Conservation (phyloP, 2,888 invertebrate species). For the Aspidiotus rigidus region DNA sequence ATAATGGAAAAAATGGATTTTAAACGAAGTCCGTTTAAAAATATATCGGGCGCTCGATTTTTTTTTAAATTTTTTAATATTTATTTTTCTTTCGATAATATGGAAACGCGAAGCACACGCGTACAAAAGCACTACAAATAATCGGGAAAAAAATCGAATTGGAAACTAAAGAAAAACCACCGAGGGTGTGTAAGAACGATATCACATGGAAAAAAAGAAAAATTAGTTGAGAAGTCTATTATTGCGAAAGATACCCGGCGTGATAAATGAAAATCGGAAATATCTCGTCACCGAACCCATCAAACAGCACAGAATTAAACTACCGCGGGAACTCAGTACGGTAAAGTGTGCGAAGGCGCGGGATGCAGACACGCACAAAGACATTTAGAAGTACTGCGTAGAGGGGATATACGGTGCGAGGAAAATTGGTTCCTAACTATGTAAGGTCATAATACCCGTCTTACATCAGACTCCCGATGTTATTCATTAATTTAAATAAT, state of each 20-base stretch:
- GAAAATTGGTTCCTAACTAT: conserved; percentile 4
- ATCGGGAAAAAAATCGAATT: no score
- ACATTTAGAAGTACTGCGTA: conserved; percentile 14
- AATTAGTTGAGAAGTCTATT: no score
- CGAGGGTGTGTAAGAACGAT: no score
- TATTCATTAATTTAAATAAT: not conserved
- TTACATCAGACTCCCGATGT: not conserved
- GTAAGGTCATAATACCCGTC: conserved; percentile 1
- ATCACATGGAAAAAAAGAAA: no score
- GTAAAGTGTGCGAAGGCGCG: conserved; percentile 7
- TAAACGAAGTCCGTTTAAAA: no score
- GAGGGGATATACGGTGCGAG: conserved; percentile 2
- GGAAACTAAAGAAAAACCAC: no score
- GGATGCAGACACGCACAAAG: conserved; percentile 23
- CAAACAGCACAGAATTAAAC: not conserved
- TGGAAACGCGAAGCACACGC: no score
- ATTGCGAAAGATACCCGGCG: not conserved
- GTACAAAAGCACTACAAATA: no score
- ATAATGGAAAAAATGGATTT: no score
- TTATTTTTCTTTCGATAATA: no score
- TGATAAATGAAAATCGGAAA: conserved; percentile 3
- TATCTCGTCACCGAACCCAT: not conserved
- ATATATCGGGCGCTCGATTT: no score
- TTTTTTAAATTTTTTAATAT: no score
- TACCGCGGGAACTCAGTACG: not conserved